These are phyloP conservation scores for Lagocephalus sceleratus DNA, from an alignment of 2,797 vertebrate genomes.

Conservation along the genomic window DNA sequence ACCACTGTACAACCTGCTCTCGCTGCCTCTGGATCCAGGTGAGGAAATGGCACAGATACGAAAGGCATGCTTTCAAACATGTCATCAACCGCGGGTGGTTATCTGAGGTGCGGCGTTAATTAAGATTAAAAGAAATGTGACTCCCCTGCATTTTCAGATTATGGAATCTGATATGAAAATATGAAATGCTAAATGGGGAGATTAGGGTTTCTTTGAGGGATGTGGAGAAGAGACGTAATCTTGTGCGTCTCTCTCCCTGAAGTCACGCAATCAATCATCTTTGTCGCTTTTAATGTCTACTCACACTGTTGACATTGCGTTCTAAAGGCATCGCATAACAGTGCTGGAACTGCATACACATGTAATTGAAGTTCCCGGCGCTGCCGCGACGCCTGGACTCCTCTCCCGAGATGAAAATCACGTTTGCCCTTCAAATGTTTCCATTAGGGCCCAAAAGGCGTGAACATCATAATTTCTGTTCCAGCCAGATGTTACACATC, in stretches of 20 bases:
- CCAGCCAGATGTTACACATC: conserved; percentile 17
- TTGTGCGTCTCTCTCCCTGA: conserved; percentile 23
- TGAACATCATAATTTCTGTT: conserved; percentile 31
- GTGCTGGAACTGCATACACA: conserved; percentile 30
- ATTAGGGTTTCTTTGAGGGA: conserved; percentile 33
- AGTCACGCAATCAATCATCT: conserved; percentile 54
- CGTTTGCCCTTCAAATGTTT: conserved; percentile 56
- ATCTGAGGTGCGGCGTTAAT: conserved; percentile 37
- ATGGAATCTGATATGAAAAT: conserved; percentile 25
- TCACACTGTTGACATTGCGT: conserved; percentile 33
- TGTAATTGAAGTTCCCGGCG: conserved; percentile 50
- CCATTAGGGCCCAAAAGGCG: conserved; percentile 40
- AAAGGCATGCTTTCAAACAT: conserved; percentile 43
- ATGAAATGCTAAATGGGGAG: conserved; percentile 18
- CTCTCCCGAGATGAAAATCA: conserved; percentile 39
- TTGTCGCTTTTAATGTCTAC: conserved; percentile 32
- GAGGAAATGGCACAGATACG: conserved; percentile 24
- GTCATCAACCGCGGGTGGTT: conserved; percentile 32
- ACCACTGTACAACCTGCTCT: conserved; percentile 53
- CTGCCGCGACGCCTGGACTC: conserved; percentile 27
- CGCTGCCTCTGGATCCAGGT: conserved; percentile 45
- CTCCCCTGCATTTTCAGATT: conserved; percentile 18
- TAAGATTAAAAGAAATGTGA: conserved; percentile 34
- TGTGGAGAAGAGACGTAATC: conserved; percentile 32
- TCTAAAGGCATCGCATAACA: conserved; percentile 47